Percentiles rank a stretch among this genome's conserved stretches.
phyloP scores from a whole-genome alignment of 2,888 invertebrate genomes.

The Tipula confusa region DNA sequence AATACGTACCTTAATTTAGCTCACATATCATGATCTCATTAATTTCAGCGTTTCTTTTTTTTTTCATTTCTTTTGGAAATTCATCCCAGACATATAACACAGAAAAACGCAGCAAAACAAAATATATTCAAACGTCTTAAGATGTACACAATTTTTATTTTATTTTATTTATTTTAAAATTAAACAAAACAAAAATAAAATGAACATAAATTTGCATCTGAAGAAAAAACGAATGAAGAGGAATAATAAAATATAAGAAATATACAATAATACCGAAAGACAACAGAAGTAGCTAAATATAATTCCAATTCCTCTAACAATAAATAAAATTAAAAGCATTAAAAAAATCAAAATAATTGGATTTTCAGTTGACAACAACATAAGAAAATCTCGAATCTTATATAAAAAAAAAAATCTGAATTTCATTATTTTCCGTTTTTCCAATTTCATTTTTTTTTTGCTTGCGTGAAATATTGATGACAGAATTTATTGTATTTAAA shows the following conservation, averaged over 20 bases:
- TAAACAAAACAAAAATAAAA: background rate
- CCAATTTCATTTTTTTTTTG: background rate
- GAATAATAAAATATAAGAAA: background rate
- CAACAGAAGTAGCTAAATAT: slow-evolving; percentile 25
- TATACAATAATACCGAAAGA: slow-evolving; percentile 20
- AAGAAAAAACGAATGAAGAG: background rate
- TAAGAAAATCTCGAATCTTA: background rate
- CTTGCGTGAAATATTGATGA: slow-evolving; percentile 12
- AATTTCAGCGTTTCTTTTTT: background rate
- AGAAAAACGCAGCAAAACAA: background rate
- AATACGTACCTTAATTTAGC: background rate
- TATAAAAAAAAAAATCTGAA: background rate
- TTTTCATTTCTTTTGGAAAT: background rate
- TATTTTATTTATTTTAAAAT: slow-evolving; percentile 8
- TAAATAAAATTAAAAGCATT: background rate
- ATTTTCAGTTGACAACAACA: slow-evolving; percentile 20
- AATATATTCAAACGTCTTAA: background rate
- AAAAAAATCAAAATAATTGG: slow-evolving; percentile 21
- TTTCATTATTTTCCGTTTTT: slow-evolving; percentile 15
- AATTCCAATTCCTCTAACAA: slow-evolving; percentile 25
- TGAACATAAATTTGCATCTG: background rate
- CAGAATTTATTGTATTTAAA: slow-evolving; percentile 16
- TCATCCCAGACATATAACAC: slow-evolving; percentile 12
- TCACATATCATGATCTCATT: slow-evolving; percentile 20
- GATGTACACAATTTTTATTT: background rate